Conservation (phyloP, 1,140 invertebrate genomes). For the Tetranychus cinnabarinus region DNA sequence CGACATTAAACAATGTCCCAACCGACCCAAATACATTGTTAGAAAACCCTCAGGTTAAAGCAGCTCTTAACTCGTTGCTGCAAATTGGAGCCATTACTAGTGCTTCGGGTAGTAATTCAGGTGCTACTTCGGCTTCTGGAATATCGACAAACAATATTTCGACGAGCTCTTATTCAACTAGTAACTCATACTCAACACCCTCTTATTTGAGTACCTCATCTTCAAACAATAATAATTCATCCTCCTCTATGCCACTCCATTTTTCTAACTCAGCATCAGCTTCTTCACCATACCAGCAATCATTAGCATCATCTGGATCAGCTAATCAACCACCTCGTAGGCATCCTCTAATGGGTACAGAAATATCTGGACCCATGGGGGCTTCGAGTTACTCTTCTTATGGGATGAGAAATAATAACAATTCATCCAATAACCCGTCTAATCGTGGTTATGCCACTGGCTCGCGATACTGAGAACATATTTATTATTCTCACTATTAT, state of each 20-base stretch:
- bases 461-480: no score
- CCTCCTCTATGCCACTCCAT: background rate
- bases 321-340: background rate
- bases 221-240: background rate
- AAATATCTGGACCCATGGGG: background rate
- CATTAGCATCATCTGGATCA: no score
- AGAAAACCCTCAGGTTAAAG: conserved; percentile 7
- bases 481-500: no score
- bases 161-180: background rate
- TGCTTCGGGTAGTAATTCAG: background rate
- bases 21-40: background rate
- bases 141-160: background rate
- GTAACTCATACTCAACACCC: background rate
- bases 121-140: background rate
- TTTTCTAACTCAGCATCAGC: no score
- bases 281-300: no score
- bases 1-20: no score
- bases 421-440: no score
- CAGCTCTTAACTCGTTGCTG: conserved; percentile 2
- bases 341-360: conserved; percentile 4
- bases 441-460: no score
- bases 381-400: background rate
- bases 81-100: conserved; percentile 2
- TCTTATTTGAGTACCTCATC: background rate
- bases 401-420: no score